Base-by-base conservation (phyloP, 2,888 invertebrate genomes). In the Andrena minutula region DNA sequence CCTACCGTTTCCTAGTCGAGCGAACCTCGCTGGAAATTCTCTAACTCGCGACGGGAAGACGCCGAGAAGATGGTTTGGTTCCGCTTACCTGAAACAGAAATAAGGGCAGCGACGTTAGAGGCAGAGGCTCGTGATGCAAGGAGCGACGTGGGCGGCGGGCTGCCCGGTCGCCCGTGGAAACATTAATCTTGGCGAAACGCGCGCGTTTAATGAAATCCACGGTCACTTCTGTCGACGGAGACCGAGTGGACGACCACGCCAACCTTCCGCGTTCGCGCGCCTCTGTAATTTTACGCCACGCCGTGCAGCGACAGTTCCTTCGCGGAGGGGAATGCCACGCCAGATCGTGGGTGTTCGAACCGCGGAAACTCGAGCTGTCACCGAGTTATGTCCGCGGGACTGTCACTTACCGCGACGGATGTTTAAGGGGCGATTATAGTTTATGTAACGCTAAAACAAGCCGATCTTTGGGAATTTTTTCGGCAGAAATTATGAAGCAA, bases 61-160 rank as follows among this genome's bases (percentile, higher is more conserved):
- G 6, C 26, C 49, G 1, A n/a, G n/a, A n/a, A n/a, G n/a, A 47
- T 63, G 2, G 32, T 53, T 4, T 51, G 51, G 65, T 72, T 82
- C 58, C 79, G 84, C 90, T 91, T 87, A 90, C 90, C 89, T 91
- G 88, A 73, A 91, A 91, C 90, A 90, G 80, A 90, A 90, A 91
- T 84, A 71, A 82, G 61, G 70, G 20, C 53, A 60, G 4, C 49
- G 35, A 70, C 35, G 58, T 85, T 86, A 88, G 76, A 66, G 68
- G 30, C 16, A 28, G 60, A 26, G 6, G 35, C n/a, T 30, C 32
- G 66, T 79, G 87, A 86, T 72, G 82, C 69, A 82, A 83, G 64
- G 30, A 63, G 49, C 12, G 4, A 63, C 86, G 86, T 86, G 78
- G 85, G 85, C 73, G 75, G 68, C 56, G 65, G 75, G 61, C 51